These are phyloP conservation scores for Gila orcuttii DNA, from an alignment of 2,113 vertebrate genomes.

Conservation along the genomic window DNA sequence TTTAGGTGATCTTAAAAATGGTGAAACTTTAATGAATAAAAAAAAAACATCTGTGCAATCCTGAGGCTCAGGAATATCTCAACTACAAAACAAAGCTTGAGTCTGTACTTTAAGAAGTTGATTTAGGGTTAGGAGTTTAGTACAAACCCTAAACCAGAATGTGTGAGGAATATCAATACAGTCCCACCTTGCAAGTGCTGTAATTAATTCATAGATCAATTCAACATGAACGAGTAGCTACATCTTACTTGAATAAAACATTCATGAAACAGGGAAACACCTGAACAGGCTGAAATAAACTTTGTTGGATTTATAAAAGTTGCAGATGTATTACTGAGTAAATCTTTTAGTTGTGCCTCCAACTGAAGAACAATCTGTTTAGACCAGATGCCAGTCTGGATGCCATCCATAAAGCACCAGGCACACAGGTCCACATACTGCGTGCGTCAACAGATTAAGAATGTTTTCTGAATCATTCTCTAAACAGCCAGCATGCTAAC, in stretches of 20 bases:
- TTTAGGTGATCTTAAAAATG: too few relatives aligned
- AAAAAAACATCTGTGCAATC: too few relatives aligned
- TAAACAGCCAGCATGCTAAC: constrained; percentile 30
- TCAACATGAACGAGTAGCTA: background rate
- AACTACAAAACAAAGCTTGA: background rate
- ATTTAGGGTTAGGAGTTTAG: background rate
- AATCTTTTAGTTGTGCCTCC: background rate
- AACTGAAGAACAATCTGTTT: constrained; percentile 26
- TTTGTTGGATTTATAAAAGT: background rate
- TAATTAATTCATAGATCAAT: constrained; percentile 30
- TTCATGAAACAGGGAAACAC: background rate
- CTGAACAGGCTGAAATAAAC: background rate
- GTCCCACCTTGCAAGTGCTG: background rate
- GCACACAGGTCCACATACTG: constrained; percentile 2
- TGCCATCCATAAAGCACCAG: background rate
- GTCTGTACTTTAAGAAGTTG: background rate
- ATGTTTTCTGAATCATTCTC: constrained; percentile 19
- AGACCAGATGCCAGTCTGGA: constrained; percentile 7
- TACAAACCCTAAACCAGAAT: background rate
- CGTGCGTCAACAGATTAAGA: background rate
- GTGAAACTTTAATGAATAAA: too few relatives aligned
- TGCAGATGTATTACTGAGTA: background rate
- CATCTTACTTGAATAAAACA: constrained; percentile 4
- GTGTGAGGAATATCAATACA: background rate
- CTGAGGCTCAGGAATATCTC: background rate